phyloP scores from a whole-genome alignment of 2,888 invertebrate genomes.

The Agrochola macilenta region DNA sequence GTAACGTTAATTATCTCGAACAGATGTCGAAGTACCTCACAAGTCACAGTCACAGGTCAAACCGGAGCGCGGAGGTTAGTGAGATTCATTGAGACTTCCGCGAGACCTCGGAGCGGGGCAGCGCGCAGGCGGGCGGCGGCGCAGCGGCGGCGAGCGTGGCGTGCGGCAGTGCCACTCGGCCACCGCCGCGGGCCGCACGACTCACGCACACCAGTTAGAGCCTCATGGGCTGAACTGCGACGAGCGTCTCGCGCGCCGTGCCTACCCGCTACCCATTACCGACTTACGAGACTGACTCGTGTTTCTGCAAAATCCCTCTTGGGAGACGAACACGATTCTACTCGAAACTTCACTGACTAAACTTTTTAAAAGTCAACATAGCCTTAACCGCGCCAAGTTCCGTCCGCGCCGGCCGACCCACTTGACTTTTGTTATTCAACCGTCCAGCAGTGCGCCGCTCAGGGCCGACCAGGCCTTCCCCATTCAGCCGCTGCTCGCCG shows the following conservation, averaged over 20 bases:
- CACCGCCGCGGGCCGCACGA: slow-evolving; percentile 76
- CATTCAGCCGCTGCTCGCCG: slow-evolving; percentile 11
- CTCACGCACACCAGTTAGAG: slow-evolving; percentile 78
- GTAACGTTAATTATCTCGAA: slow-evolving; percentile 3
- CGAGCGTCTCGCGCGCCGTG: slow-evolving; percentile 63
- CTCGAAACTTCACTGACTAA: slow-evolving; percentile 50
- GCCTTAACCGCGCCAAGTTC: slow-evolving; percentile 15
- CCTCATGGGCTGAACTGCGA: slow-evolving; percentile 80
- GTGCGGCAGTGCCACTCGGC: slow-evolving; percentile 70
- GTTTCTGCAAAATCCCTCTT: slow-evolving; percentile 69
- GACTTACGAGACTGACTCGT: slow-evolving; percentile 56
- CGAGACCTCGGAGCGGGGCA: slow-evolving; percentile 50
- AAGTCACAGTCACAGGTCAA: slow-evolving; percentile 35
- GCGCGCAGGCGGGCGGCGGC: slow-evolving; percentile 27
- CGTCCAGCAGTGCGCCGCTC: slow-evolving; percentile 31
- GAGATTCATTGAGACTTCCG: slow-evolving; percentile 59
- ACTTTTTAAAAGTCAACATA: slow-evolving; percentile 11
- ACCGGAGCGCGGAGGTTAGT: slow-evolving; percentile 56
- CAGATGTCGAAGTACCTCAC: slow-evolving; percentile 33
- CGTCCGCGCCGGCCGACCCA: slow-evolving; percentile 12
- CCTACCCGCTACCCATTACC: slow-evolving; percentile 21
- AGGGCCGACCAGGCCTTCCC: slow-evolving; percentile 2
- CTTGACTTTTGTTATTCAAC: slow-evolving; percentile 14
- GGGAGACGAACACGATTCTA: slow-evolving; percentile 73
- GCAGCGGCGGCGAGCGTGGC: slow-evolving; percentile 33